Evolutionary conservation across 1,140 invertebrate genomes (phyloP).

Genomic region (Aphelenchoides besseyi): DNA sequence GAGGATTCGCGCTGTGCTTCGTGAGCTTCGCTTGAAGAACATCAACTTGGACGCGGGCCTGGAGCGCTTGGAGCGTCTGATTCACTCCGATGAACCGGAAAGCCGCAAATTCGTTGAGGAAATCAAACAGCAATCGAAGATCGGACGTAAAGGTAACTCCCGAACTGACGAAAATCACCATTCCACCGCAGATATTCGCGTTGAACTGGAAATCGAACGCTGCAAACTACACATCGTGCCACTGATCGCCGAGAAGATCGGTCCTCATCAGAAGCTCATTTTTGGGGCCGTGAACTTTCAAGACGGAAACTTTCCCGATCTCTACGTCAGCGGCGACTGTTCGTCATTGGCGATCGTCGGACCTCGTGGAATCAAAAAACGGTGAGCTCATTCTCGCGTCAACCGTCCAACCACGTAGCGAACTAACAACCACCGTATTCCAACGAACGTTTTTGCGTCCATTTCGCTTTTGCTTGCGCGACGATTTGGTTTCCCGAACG

Average conservation of each 20-base stretch:
- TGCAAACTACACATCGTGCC: background rate
- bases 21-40: constrained; percentile 28
- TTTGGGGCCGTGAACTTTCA: constrained; percentile 11
- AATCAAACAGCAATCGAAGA: background rate
- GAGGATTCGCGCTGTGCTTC: constrained; percentile 23
- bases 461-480: too few species aligned
- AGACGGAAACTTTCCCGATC: background rate
- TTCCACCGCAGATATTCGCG: too few species aligned
- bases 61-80: constrained; percentile 23
- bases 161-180: too few species aligned
- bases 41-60: constrained; percentile 25
- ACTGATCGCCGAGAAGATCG: background rate
- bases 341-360: constrained; percentile 5
- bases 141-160: background rate
- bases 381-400: too few species aligned
- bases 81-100: background rate
- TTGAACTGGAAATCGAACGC: constrained; percentile 4
- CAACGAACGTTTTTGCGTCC: too few species aligned
- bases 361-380: background rate
- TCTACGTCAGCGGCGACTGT: background rate
- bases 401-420: too few species aligned
- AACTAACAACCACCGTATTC: too few species aligned
- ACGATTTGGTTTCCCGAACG: too few species aligned
- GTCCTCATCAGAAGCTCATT: constrained; percentile 4
- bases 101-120: background rate